Evolutionary conservation across 1,140 invertebrate species (phyloP).

Genomic region (Euura lappo): DNA sequence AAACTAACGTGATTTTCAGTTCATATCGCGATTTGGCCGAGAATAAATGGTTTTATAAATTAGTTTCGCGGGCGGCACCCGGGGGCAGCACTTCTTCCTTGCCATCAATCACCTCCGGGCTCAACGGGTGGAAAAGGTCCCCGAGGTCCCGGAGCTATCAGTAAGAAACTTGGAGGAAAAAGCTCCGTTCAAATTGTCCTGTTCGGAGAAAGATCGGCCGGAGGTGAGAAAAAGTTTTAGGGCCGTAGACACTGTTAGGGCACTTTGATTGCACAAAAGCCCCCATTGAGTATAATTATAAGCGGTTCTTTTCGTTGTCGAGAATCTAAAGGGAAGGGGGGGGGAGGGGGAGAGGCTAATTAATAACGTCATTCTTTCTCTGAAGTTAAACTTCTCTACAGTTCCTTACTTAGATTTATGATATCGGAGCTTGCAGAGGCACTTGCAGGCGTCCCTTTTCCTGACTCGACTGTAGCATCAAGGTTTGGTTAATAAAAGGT

Average conservation of each 20-base stretch:
- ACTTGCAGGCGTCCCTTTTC: neutral
- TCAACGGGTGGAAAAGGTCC: neutral
- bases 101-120: conserved; percentile 22
- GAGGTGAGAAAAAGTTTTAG: neutral
- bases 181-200: too few species aligned
- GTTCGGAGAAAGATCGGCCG: too few species aligned
- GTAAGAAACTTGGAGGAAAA: neutral
- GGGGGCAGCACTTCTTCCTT: conserved; percentile 14
- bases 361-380: conserved; percentile 32
- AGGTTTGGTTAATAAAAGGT: conserved; percentile 4
- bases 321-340: conserved; percentile 3
- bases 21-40: conserved; percentile 3
- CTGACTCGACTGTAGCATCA: neutral
- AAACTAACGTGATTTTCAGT: too few species aligned
- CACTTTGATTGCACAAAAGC: conserved; percentile 24
- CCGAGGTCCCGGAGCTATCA: neutral
- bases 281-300: neutral
- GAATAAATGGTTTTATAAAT: conserved; percentile 29
- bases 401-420: conserved; percentile 40
- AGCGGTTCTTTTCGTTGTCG: too few species aligned
- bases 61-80: conserved; percentile 23
- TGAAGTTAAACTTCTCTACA: neutral
- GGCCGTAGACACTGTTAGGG: neutral
- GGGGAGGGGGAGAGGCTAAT: conserved; percentile 31
- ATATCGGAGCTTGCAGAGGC: conserved; percentile 34